phyloP scores from a whole-genome alignment of 92 coral and sea anemone genomes.

The Umimayanthus kanabou region DNA sequence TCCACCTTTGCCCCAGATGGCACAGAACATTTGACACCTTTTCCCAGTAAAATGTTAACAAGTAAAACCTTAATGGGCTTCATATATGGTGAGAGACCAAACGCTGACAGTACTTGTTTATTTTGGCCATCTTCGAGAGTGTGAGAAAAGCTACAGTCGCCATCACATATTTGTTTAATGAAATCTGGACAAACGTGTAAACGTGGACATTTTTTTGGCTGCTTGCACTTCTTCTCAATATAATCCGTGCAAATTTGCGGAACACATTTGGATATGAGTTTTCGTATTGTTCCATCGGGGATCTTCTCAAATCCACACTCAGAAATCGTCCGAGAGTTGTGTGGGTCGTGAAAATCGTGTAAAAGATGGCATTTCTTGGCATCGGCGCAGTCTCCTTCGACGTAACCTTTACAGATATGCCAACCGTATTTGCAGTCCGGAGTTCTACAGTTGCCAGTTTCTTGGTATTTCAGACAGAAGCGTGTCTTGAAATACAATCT shows the following conservation, averaged over 20 bases:
- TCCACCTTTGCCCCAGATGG: background rate
- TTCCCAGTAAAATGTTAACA: conserved; percentile 16
- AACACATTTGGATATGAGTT: conserved; percentile 37
- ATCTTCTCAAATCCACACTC: conserved; percentile 43
- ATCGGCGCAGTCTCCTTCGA: conserved; percentile 48
- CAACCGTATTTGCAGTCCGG: conserved; percentile 27
- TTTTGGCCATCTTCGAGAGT: conserved; percentile 24
- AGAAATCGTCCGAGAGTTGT: conserved; percentile 32
- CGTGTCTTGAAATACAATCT: conserved; percentile 44
- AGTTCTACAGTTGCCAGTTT: conserved; percentile 47
- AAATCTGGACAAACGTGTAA: conserved; percentile 50
- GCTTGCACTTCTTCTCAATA: conserved; percentile 27
- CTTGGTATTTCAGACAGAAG: conserved; percentile 56
- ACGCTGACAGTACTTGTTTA: conserved; percentile 30
- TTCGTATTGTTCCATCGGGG: conserved; percentile 4
- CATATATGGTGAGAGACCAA: conserved; percentile 23
- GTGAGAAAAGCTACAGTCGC: conserved; percentile 44
- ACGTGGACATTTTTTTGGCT: conserved; percentile 14
- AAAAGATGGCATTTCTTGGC: conserved; percentile 34
- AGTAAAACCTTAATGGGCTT: conserved; percentile 11
- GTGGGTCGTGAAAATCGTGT: conserved; percentile 43
- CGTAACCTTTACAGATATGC: conserved; percentile 53
- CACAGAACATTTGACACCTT: background rate
- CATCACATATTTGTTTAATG: conserved; percentile 28
- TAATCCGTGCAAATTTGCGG: conserved; percentile 47